Evolutionary conservation across 2,797 vertebrate species (phyloP).

Genomic region (Gobionotothen gibberifrons): DNA sequence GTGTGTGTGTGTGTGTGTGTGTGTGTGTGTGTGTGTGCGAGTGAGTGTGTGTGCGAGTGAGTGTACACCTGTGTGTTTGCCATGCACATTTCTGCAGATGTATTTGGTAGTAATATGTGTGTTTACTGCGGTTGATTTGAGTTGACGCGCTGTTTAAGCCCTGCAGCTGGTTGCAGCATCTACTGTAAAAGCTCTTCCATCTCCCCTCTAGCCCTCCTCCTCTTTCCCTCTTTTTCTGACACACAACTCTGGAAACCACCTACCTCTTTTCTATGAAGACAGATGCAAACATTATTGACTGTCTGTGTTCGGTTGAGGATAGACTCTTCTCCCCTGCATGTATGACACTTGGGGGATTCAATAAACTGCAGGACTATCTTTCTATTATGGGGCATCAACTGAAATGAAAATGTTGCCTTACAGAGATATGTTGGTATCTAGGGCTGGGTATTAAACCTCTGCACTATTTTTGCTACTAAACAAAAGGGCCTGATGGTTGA

Average conservation of each 20-base stretch:
- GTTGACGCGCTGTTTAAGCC: constrained; percentile 36
- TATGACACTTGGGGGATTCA: background rate
- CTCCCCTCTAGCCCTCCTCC: constrained; percentile 3
- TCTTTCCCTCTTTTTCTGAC: too few relatives aligned
- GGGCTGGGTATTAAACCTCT: background rate
- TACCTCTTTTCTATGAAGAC: constrained; percentile 6
- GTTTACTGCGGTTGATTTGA: constrained; percentile 43
- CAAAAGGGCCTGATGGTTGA: background rate
- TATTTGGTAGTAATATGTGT: constrained; percentile 24
- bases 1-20: constrained; percentile 25
- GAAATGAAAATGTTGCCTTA: background rate
- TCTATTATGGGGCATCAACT: background rate
- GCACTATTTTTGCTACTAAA: background rate
- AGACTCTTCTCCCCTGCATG: constrained; percentile 4
- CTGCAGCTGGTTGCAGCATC: constrained; percentile 16
- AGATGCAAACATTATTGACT: constrained; percentile 17
- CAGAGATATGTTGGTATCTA: background rate
- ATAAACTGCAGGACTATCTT: background rate
- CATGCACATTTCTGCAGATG: constrained; percentile 9
- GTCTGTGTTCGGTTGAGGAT: constrained; percentile 13
- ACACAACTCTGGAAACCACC: background rate
- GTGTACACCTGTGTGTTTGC: background rate
- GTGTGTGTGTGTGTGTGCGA: constrained; percentile 22
- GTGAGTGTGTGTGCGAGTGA: constrained; percentile 17
- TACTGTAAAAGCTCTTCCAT: constrained; percentile 18